phyloP scores from a whole-genome alignment of 2,113 vertebrate species.

The Grammomys dolichurus region DNA sequence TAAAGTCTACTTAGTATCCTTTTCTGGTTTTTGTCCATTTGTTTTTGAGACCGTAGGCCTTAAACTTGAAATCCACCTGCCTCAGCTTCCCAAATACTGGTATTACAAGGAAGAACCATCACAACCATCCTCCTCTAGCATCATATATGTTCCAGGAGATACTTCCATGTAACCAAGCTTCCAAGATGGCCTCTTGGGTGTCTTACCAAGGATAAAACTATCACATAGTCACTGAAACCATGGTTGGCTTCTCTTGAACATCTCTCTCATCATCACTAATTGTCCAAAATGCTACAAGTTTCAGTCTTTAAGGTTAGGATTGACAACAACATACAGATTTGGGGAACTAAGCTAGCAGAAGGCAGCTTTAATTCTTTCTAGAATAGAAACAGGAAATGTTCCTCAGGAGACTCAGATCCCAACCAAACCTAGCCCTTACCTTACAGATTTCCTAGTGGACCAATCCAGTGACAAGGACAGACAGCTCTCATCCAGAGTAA shows the following conservation, averaged over 20 bases:
- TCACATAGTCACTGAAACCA: neutral
- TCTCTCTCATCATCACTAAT: no score
- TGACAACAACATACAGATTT: neutral
- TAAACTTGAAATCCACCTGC: neutral
- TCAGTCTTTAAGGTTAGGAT: neutral
- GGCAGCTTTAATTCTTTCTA: neutral
- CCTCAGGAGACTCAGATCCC: neutral
- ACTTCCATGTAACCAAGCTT: fast-evolving
- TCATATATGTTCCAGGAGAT: neutral
- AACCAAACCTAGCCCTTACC: constrained; percentile 82
- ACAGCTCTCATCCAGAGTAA: constrained; percentile 87
- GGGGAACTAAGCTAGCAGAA: neutral
- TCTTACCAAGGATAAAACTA: neutral
- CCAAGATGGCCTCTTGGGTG: neutral
- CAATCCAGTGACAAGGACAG: constrained; percentile 96
- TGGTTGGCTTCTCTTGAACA: neutral
- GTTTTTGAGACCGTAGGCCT: neutral
- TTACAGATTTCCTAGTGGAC: constrained; percentile 92
- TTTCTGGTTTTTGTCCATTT: neutral
- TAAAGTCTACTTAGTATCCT: neutral
- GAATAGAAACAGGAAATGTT: fast-evolving
- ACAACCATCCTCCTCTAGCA: neutral
- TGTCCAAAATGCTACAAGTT: neutral
- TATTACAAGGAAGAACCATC: neutral
- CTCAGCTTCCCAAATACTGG: neutral